Conservation (phyloP, 2,888 invertebrate genomes). For the Tachina grossa region DNA sequence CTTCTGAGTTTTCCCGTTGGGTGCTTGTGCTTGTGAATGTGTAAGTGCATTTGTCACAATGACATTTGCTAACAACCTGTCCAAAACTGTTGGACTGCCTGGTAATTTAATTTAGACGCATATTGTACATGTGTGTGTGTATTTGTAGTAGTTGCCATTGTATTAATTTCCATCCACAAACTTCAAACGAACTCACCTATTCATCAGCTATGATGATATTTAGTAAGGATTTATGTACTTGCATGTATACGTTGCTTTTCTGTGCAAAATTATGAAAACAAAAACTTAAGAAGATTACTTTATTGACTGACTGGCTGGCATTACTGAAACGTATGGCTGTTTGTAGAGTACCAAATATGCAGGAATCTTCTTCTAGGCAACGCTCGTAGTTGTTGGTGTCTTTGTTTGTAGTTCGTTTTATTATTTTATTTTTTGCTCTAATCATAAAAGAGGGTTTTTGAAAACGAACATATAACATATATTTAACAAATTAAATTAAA, state of each 20-base stretch:
- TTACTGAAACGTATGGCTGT: slow-evolving; percentile 49
- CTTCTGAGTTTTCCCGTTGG: too few species aligned
- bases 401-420: background rate
- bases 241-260: slow-evolving; percentile 18
- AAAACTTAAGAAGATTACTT: slow-evolving; percentile 71
- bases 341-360: slow-evolving; percentile 16
- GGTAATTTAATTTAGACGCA: slow-evolving; percentile 45
- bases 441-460: slow-evolving; percentile 47
- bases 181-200: slow-evolving; percentile 4
- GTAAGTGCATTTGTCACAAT: slow-evolving; percentile 37
- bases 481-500: slow-evolving; percentile 71
- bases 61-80: slow-evolving; percentile 70
- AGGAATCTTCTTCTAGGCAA: slow-evolving; percentile 1
- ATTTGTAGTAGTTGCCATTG: background rate
- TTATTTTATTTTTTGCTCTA: slow-evolving; percentile 39
- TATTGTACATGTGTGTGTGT: background rate
- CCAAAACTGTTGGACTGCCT: slow-evolving; percentile 65
- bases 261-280: slow-evolving; percentile 70
- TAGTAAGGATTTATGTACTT: background rate
- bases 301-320: slow-evolving; percentile 69
- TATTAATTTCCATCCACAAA: background rate
- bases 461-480: slow-evolving; percentile 63
- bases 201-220: slow-evolving; percentile 37
- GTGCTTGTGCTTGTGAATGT: background rate
- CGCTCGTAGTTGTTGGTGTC: slow-evolving; percentile 14